Evolutionary conservation across 2,888 invertebrate species (phyloP).

Genomic region (Smittia aterrima): DNA sequence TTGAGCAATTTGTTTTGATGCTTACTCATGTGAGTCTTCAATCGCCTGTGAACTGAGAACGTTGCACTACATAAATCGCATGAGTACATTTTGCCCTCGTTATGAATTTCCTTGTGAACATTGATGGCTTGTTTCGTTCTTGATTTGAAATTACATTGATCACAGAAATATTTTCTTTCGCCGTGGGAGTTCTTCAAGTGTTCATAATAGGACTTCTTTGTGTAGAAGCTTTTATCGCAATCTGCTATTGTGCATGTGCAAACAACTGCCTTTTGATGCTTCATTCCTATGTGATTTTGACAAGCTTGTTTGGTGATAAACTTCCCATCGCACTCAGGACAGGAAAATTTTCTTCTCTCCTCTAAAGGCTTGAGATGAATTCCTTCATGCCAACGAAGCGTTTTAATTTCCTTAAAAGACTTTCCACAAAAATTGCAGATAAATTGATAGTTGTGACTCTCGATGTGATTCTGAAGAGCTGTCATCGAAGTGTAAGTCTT

Average conservation of each 20-base stretch:
- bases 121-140: slow-evolving; percentile 10
- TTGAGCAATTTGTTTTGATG: too few relatives aligned
- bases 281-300: slow-evolving; percentile 45
- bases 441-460: background rate
- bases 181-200: background rate
- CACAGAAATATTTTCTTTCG: background rate
- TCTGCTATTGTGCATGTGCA: background rate
- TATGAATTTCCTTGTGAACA: background rate
- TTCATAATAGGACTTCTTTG: background rate
- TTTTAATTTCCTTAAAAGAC: background rate
- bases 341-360: background rate
- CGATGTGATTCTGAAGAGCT: background rate
- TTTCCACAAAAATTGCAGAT: slow-evolving; percentile 15
- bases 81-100: too few relatives aligned
- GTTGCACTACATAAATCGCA: background rate
- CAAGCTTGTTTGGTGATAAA: slow-evolving; percentile 43
- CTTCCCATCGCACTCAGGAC: background rate
- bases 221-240: slow-evolving; percentile 15
- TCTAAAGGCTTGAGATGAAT: slow-evolving; percentile 2
- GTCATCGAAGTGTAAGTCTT: background rate
- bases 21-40: slow-evolving; percentile 3
- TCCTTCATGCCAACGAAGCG: background rate
- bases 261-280: background rate
- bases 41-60: background rate
- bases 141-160: background rate